These are phyloP conservation scores for Sitobion miscanthi DNA, from an alignment of 1,140 invertebrate species.

Conservation along the genomic window DNA sequence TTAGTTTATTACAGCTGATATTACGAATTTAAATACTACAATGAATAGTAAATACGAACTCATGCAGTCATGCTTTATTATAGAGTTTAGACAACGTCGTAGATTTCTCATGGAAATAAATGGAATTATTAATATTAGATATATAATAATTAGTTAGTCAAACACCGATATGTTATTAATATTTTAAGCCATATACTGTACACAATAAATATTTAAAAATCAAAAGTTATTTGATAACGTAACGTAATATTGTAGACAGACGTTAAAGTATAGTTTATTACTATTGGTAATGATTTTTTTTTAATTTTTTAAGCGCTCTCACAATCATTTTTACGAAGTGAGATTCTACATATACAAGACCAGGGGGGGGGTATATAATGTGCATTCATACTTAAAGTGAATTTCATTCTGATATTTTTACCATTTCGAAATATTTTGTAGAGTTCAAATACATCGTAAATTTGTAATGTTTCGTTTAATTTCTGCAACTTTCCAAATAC, in stretches of 20 bases:
- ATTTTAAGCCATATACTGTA: background rate
- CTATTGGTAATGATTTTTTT: background rate
- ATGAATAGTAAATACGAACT: background rate
- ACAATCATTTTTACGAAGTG: background rate
- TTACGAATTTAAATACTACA: background rate
- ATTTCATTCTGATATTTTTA: background rate
- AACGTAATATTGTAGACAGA: background rate
- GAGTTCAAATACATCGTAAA: background rate
- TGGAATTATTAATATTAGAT: background rate
- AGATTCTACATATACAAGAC: background rate
- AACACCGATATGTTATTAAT: background rate
- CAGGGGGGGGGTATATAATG: too few species aligned
- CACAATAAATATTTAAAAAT: background rate
- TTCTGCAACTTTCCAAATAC: slow-evolving; percentile 19
- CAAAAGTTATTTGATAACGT: background rate
- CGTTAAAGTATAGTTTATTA: background rate
- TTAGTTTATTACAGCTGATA: background rate
- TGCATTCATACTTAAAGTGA: background rate
- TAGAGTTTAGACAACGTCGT: background rate
- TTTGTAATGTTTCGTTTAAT: slow-evolving; percentile 40
- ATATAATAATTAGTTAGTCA: background rate
- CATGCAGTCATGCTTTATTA: background rate
- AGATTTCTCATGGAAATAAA: background rate
- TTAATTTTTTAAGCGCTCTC: background rate
- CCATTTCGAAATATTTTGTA: background rate